Base-by-base conservation (phyloP, 2,113 vertebrate genomes). In the Sorex araneus region DNA sequence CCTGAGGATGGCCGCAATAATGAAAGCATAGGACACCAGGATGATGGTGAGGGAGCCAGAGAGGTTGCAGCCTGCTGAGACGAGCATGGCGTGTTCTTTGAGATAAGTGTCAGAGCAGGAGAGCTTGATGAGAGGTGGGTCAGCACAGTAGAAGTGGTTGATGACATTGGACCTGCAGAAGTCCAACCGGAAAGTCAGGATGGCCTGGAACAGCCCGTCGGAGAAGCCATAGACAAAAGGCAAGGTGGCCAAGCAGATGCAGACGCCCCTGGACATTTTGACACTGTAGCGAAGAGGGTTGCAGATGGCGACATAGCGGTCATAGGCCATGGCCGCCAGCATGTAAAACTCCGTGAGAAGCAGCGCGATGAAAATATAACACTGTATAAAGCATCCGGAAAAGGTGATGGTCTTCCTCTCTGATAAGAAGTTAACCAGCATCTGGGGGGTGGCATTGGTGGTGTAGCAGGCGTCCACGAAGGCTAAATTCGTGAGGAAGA, bases 131-230 rank as follows among this genome's bases (percentile, higher is more conserved):
- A 97, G 95, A 1, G 87, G 95, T 0, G 89, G 91, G 12, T 96
- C 94, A 25, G 87, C 95, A 71, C 94, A 95, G 80, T 96, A 97
- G 91, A 96, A 97, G n/a, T 95, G 94, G 69, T 96, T 96, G 50
- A 97, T 96, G 76, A 96, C 63, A 30, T 87, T 96, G 84, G 95
- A 94, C 12, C 74, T 87, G 43, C 89, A 96, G 70, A 95, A 96
- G 76, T 45, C 90, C 92, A 96, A 67, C 3, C 40, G 54, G 73
- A 97, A 97, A 67, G 95, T 97, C 67, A 96, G 19, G 45, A 91
- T 89, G 66, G 95, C 64, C 57, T 97, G 93, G 3, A 95, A 47
- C 0, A 96, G 86, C 2, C 95, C 96, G 10, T 96, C 93, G 30
- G 92, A 96, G 84, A 96, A 94, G 1, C 95, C 95, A 10, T 95